Evolutionary conservation across 2,888 invertebrate species (phyloP), one percentile per base, ranked within the genome.

Genomic region (Parasteatoda lunata): DNA sequence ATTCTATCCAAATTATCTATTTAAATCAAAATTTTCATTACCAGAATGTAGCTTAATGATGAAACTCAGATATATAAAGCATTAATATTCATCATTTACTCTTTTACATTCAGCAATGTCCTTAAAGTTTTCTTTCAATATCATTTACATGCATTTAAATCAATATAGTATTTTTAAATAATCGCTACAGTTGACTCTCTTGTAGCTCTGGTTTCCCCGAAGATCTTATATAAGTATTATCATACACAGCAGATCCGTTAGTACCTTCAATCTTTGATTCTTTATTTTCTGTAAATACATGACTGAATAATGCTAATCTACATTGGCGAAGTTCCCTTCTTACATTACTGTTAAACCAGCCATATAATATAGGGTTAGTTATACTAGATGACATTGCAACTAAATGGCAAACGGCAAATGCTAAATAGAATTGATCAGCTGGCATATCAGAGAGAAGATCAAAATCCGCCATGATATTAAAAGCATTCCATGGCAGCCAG

Each of bases 321-420:
- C 83, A 70, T 47, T 79, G 75, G 3, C 82, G 64, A 30, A 93
- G 92, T 90, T 94, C 93, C 30, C 92, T 91, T 11, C 93, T 90
- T 90, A 94, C 93, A 90, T 94, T 94, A 89, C 94, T 94, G 91
- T 94, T 94, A 84, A 94, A 92, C 92, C 94, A 93, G 9, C 94
- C 94, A 91, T 94, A 94, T 47, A 94, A 92, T 52, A 94, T 92
- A 0, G 94, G 94, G 90, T 94, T 94, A 69, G 93, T 92, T 89
- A 93, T 93, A 0, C 94, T 93, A 0, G 94, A 93, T 47, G 93
- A 92, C 91, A 94, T 93, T 13, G 94, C 94, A 52, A 93, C 91
- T 88, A 94, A 90, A 90, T 94, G 94, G 89, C 94, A 94, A 66
- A 93, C 91, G 13, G 93, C 93, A 89, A 93, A 92, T 2, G 90